Evolutionary conservation across 1,140 invertebrate genomes (phyloP).

Genomic region (Potamilus streckersoni): DNA sequence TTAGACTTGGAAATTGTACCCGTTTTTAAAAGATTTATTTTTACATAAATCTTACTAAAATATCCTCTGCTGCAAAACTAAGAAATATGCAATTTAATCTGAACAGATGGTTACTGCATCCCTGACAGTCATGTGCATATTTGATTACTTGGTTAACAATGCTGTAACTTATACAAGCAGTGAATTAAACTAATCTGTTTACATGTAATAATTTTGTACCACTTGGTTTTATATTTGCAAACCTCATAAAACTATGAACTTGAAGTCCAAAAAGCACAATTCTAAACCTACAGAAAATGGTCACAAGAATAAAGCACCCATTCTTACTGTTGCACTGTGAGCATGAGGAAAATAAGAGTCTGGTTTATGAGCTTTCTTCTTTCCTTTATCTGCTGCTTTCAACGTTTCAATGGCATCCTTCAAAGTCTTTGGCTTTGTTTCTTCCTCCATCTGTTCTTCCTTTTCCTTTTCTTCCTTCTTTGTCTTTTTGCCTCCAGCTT

Average conservation of each 20-base stretch:
- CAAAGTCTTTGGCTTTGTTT: constrained; percentile 36
- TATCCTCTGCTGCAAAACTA: too few species aligned
- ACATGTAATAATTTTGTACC: not conserved
- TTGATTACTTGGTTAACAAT: too few species aligned
- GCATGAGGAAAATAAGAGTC: constrained; percentile 35
- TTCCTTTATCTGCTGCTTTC: constrained; percentile 46
- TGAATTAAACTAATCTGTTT: too few species aligned
- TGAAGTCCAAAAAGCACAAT: not conserved
- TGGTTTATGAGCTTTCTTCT: constrained; percentile 43
- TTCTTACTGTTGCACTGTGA: constrained; percentile 18
- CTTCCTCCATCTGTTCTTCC: constrained; percentile 19
- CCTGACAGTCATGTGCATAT: too few species aligned
- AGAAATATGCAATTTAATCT: too few species aligned
- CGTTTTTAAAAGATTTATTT: too few species aligned
- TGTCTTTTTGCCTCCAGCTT: constrained; percentile 48
- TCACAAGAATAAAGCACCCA: not conserved
- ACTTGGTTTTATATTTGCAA: not conserved
- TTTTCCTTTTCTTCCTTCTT: constrained; percentile 21
- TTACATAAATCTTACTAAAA: too few species aligned
- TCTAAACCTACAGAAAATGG: not conserved
- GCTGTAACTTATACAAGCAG: too few species aligned
- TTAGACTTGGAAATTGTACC: too few species aligned
- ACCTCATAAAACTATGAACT: not conserved
- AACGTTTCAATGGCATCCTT: constrained; percentile 51
- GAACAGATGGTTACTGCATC: too few species aligned